These are phyloP conservation scores for Argyrosomus regius DNA, from an alignment of 2,797 vertebrate genomes.

Conservation along the genomic window DNA sequence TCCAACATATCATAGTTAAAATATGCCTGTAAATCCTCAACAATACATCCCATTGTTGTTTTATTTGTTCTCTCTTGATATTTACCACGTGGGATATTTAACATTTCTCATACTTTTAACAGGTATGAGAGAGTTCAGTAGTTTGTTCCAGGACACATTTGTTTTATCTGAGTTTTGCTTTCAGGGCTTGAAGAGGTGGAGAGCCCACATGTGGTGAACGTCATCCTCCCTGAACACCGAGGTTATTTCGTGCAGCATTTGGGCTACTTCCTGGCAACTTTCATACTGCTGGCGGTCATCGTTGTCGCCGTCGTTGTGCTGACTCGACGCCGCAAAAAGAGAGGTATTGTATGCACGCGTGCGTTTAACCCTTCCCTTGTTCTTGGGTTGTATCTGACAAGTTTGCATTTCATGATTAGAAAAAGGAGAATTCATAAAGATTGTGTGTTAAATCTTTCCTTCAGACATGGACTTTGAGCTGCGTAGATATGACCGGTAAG, in stretches of 20 bases:
- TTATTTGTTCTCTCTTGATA: not conserved
- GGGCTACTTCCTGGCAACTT: conserved; percentile 92
- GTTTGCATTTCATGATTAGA: not conserved
- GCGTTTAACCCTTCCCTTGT: not conserved
- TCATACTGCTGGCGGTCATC: conserved; percentile 90
- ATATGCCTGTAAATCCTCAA: not conserved
- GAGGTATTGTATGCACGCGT: conserved; percentile 81
- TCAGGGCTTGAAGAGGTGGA: conserved; percentile 86
- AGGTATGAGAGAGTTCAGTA: not conserved
- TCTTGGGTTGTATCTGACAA: not conserved
- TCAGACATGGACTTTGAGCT: conserved; percentile 87
- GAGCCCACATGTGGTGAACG: conserved; percentile 89
- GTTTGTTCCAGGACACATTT: not conserved
- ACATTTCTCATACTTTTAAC: not conserved
- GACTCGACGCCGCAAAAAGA: conserved; percentile 87
- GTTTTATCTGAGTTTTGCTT: conserved; percentile 18
- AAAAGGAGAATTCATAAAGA: not conserved
- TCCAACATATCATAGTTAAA: conserved; percentile 8
- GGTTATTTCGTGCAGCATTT: conserved; percentile 93
- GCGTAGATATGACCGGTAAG: conserved; percentile 87
- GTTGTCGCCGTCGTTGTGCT: conserved; percentile 86
- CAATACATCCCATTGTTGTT: not conserved
- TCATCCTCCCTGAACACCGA: conserved; percentile 92
- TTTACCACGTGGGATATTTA: not conserved
- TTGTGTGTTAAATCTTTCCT: conserved; percentile 15